Evolutionary conservation across 2,888 invertebrate species (phyloP).

Genomic region (Xylocampa areola): DNA sequence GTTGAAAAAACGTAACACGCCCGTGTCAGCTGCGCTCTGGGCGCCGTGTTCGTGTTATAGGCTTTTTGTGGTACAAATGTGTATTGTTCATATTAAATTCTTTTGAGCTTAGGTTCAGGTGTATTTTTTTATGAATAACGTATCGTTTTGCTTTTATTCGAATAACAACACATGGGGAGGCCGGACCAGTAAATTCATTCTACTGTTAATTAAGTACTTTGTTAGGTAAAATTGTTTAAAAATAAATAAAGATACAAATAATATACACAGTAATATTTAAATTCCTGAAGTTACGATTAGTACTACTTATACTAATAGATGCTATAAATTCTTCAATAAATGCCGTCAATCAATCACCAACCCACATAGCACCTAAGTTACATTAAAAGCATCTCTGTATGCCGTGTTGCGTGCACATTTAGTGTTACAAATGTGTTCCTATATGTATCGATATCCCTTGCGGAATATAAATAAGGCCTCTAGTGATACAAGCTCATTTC

Average conservation of each 20-base stretch:
- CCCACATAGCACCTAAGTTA: neutral
- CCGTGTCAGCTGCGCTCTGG: conserved; percentile 43
- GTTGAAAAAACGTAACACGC: conserved; percentile 39
- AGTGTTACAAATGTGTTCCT: conserved; percentile 38
- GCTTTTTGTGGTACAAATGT: conserved; percentile 30
- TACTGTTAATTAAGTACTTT: no score
- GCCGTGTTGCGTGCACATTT: conserved; percentile 26
- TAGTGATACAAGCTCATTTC: conserved; percentile 19
- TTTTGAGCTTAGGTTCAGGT: neutral
- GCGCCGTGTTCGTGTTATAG: conserved; percentile 20
- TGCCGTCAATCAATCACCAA: conserved; percentile 12
- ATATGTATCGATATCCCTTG: conserved; percentile 17
- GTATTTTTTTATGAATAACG: neutral
- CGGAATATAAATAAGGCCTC: conserved; percentile 50
- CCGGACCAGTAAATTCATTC: no score
- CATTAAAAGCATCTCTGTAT: conserved; percentile 6
- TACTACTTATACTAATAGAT: neutral
- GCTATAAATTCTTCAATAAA: neutral
- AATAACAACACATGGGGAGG: no score
- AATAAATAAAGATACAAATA: no score
- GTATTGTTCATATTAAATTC: conserved; percentile 26
- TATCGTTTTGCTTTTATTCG: no score
- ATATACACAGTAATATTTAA: no score
- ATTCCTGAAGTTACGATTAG: no score
- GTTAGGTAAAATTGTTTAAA: no score